Evolutionary conservation across 2,113 vertebrate genomes (phyloP).

Genomic region (Donacobius atricapilla): DNA sequence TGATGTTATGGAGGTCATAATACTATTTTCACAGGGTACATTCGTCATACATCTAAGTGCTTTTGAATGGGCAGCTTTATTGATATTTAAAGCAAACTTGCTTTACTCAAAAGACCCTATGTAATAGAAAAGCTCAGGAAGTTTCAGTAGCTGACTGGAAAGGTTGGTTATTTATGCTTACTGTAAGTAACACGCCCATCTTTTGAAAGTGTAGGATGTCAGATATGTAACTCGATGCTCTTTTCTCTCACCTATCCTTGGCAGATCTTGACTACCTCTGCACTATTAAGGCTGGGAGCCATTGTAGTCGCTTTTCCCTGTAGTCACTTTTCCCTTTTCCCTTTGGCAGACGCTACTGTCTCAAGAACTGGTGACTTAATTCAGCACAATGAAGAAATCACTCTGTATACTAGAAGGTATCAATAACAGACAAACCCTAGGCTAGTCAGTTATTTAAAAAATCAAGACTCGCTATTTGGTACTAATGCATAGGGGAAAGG

Average conservation of each 20-base stretch:
- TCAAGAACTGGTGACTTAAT: background rate
- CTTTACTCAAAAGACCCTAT: background rate
- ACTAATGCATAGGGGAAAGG: background rate
- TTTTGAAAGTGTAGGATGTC: background rate
- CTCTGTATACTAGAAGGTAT: background rate
- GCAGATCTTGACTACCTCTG: background rate
- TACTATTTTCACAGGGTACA: background rate
- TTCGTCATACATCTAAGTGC: background rate
- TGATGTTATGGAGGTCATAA: background rate
- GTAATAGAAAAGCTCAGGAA: background rate
- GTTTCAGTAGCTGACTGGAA: background rate
- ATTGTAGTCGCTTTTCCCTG: background rate
- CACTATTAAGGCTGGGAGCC: background rate
- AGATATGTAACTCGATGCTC: background rate
- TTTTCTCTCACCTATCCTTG: background rate
- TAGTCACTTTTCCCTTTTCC: background rate
- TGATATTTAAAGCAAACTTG: background rate
- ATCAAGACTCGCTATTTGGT: background rate
- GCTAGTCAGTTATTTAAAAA: background rate
- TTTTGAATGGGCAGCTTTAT: background rate
- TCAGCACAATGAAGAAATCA: background rate
- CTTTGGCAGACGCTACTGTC: background rate
- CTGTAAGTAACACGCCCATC: background rate
- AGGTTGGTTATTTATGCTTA: background rate
- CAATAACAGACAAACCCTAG: background rate